Percentiles rank a stretch among this genome's conserved stretches.
phyloP scores from a whole-genome alignment of 2,113 vertebrate genomes.

The Thalassoma bifasciatum region DNA sequence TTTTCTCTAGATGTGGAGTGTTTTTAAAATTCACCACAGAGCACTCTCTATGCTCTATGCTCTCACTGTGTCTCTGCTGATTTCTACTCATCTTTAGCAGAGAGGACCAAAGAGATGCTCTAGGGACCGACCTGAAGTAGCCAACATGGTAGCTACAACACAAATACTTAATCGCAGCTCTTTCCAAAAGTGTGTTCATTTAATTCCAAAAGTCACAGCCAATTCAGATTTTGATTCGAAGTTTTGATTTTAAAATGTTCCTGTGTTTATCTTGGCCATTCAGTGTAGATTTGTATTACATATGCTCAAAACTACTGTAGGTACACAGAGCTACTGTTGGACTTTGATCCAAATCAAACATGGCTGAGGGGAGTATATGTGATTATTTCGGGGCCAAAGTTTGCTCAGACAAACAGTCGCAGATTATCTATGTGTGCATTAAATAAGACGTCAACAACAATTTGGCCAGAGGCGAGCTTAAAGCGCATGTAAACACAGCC shows the following conservation, averaged over 20 bases:
- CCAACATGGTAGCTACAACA: too few relatives aligned
- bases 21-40: too few relatives aligned
- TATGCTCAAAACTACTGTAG: background rate
- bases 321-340: background rate
- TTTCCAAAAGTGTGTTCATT: too few relatives aligned
- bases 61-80: too few relatives aligned
- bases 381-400: constrained; percentile 20
- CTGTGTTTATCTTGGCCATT: constrained; percentile 2
- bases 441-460: constrained; percentile 36
- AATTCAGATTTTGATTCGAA: constrained; percentile 6
- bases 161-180: too few relatives aligned
- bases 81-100: too few relatives aligned
- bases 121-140: too few relatives aligned
- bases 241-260: constrained; percentile 20
- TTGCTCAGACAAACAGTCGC: constrained; percentile 28
- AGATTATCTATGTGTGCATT: constrained; percentile 20
- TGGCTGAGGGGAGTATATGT: constrained; percentile 3
- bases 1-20: too few relatives aligned
- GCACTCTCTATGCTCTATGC: too few relatives aligned
- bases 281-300: constrained; percentile 16
- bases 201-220: background rate
- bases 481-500: constrained; percentile 46
- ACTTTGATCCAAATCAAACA: constrained; percentile 3
- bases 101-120: too few relatives aligned
- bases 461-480: constrained; percentile 24